phyloP scores from a whole-genome alignment of 2,888 invertebrate species.

The Cheiracanthium punctorium region DNA sequence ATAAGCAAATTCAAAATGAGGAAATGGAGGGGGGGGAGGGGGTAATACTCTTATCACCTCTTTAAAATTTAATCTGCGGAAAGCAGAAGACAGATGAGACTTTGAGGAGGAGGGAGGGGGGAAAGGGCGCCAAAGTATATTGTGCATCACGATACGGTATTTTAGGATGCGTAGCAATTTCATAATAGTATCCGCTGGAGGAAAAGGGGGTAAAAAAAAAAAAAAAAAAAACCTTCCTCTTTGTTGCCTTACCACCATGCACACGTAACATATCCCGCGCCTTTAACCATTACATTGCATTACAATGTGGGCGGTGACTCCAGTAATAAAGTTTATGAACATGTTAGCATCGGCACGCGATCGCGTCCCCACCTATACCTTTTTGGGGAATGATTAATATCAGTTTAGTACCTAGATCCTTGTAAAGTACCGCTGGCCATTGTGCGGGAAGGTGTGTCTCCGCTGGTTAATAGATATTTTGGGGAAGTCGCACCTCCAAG shows the following conservation, averaged over 20 bases:
- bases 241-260: too few species aligned
- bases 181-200: background rate
- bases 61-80: too few species aligned
- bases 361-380: background rate
- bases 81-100: too few species aligned
- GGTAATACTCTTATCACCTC: too few species aligned
- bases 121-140: too few species aligned
- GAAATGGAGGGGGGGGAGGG: too few species aligned
- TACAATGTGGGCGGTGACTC: slow-evolving; percentile 26
- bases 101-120: too few species aligned
- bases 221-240: too few species aligned
- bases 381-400: background rate
- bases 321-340: slow-evolving; percentile 41
- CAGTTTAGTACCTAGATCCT: background rate
- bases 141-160: too few species aligned
- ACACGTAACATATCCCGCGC: slow-evolving; percentile 1
- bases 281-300: background rate
- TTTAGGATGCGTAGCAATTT: background rate
- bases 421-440: slow-evolving; percentile 17
- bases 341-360: slow-evolving; percentile 28
- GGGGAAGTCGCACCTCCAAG: background rate
- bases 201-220: too few species aligned
- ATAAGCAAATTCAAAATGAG: too few species aligned
- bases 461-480: slow-evolving; percentile 6
- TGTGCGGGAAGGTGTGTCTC: slow-evolving; percentile 45